Conservation (phyloP, 2,113 vertebrate species). For the Andinoacara biseriatus region DNA sequence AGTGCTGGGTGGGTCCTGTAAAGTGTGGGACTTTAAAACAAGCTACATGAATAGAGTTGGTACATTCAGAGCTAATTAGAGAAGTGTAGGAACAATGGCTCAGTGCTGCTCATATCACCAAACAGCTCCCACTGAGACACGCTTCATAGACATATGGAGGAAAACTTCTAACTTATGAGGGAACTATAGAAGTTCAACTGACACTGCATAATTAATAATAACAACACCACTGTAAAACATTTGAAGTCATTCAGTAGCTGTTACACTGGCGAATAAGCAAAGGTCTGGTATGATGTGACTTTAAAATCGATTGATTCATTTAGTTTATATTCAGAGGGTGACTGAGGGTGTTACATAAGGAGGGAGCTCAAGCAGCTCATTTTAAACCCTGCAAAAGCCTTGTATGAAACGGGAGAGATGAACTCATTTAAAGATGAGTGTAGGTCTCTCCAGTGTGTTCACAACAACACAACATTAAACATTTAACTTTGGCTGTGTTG, state of each 20-base stretch:
- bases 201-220: conserved; percentile 29
- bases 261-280: conserved; percentile 8
- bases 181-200: conserved; percentile 6
- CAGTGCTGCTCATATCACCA: conserved; percentile 25
- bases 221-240: conserved; percentile 33
- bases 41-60: conserved; percentile 33
- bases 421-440: conserved; percentile 43
- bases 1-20: conserved; percentile 40
- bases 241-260: conserved; percentile 18
- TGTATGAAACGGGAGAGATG: conserved; percentile 9
- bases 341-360: not conserved
- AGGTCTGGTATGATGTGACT: not conserved
- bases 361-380: not conserved
- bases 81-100: conserved; percentile 41
- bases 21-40: conserved; percentile 49
- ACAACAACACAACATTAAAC: conserved; percentile 72
- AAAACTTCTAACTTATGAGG: conserved; percentile 43
- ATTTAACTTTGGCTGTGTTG: conserved; percentile 62
- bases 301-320: conserved; percentile 8
- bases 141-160: conserved; percentile 12
- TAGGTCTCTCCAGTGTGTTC: conserved; percentile 39
- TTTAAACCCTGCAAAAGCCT: conserved; percentile 13
- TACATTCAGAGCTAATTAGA: conserved; percentile 49
- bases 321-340: not conserved
- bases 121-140: conserved; percentile 25